Percentiles rank a stretch among this genome's conserved stretches.
Conservation (phyloP, 2,113 vertebrate genomes). For the Paralichthys olivaceus region DNA sequence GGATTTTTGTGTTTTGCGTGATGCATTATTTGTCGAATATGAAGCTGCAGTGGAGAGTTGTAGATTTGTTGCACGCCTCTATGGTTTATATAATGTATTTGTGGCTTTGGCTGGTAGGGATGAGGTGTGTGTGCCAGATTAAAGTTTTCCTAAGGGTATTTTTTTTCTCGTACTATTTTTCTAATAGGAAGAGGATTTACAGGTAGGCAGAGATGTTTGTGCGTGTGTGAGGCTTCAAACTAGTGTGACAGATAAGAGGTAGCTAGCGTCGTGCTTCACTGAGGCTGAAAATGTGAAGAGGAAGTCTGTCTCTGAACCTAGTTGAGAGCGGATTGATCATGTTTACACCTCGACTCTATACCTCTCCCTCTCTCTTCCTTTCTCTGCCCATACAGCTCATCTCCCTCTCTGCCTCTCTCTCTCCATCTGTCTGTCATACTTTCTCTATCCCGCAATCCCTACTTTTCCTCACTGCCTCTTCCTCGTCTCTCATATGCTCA, state of each 20-base stretch:
- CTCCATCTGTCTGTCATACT: slow-evolving; percentile 44
- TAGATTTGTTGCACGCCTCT: not conserved
- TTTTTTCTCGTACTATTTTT: slow-evolving; percentile 16
- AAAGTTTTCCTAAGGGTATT: slow-evolving; percentile 18
- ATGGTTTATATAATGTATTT: slow-evolving; percentile 6
- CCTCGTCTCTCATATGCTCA: slow-evolving; percentile 29
- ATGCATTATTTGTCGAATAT: not conserved
- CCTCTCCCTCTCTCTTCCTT: slow-evolving; percentile 35
- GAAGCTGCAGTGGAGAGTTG: slow-evolving; percentile 1
- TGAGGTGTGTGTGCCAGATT: slow-evolving; percentile 17
- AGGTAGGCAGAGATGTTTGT: slow-evolving; percentile 38
- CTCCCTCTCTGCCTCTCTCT: slow-evolving; percentile 30
- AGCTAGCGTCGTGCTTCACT: slow-evolving; percentile 72
- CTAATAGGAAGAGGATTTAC: slow-evolving; percentile 45
- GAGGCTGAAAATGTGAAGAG: slow-evolving; percentile 77
- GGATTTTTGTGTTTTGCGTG: not conserved
- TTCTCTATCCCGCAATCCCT: slow-evolving; percentile 19
- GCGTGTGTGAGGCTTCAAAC: slow-evolving; percentile 52
- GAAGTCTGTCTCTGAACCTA: slow-evolving; percentile 72
- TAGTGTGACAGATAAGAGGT: slow-evolving; percentile 74
- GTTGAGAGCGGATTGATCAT: slow-evolving; percentile 79
- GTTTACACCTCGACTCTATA: slow-evolving; percentile 72
- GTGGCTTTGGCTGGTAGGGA: slow-evolving; percentile 2
- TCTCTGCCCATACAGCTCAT: slow-evolving; percentile 51
- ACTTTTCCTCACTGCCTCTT: slow-evolving; percentile 35